Evolutionary conservation across 2,797 vertebrate genomes (phyloP).

Genomic region (Carduelis carduelis): DNA sequence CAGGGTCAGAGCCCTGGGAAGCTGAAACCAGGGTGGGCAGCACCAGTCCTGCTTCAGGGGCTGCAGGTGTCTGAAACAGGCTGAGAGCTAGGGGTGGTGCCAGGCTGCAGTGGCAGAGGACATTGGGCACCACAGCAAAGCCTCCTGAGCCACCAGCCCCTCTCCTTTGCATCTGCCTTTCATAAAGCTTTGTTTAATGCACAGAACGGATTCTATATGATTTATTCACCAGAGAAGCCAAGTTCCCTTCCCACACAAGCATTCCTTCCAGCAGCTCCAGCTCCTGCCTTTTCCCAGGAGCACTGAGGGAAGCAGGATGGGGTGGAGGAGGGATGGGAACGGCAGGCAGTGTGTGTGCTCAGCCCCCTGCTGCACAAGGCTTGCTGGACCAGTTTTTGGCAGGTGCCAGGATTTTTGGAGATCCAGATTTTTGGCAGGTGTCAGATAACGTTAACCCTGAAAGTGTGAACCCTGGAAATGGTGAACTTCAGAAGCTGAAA

Average conservation of each 20-base stretch:
- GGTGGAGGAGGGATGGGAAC: background rate
- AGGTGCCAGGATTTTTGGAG: background rate
- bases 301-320: background rate
- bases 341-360: background rate
- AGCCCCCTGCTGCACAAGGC: background rate
- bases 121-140: background rate
- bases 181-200: background rate
- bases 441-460: background rate
- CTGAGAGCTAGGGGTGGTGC: background rate
- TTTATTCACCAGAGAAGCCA: background rate
- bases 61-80: background rate
- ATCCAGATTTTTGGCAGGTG: background rate
- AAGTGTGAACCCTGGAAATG: background rate
- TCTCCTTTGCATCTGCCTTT: background rate
- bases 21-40: background rate
- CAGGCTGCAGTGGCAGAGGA: background rate
- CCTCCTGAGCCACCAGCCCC: background rate
- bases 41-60: background rate
- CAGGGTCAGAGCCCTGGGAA: background rate
- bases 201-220: background rate
- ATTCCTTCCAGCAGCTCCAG: background rate
- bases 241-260: background rate
- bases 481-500: background rate
- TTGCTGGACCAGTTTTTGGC: background rate
- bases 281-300: conserved; percentile 16